Base-by-base conservation (phyloP, 1,140 invertebrate genomes). In the Halesus radiatus region DNA sequence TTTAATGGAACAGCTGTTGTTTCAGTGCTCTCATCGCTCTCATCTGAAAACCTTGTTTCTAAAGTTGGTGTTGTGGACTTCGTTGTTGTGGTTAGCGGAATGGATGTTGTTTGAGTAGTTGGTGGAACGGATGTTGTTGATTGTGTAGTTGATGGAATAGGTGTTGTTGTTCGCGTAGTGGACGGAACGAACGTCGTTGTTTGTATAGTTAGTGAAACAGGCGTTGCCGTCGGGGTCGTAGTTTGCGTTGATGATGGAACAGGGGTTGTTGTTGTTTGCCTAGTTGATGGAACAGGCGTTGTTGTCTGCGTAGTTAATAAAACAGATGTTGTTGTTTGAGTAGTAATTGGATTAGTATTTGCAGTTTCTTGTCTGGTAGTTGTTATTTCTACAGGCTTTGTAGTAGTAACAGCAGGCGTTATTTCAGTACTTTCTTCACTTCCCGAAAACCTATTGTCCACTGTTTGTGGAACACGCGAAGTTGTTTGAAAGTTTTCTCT, bases 181-280 rank as follows among this genome's bases (percentile, higher is more conserved):
- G 37, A 50, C 26, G 60, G 32, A 7, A 77, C 75, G n/a, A 52
- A 20, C 2, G 68, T 62, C 5, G 82, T 16, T 23, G 74, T 68
- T 16, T 29, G 26, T 5, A 5, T 29, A 29, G 26, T 29, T 29
- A 29, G 26, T 5, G 26, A 29, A 29, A 32, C 22, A 29, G 76
- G 86, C 16, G 84, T 79, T 0, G 86, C 85, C 5, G 85, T 78
- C 16, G 22, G 8, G 2, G 26, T 29, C 5, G 26, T 29, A 3
- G 26, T 29, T 29, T 5, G 26, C 26, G 26, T 29, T 3, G 26
- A 3, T 29, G 5, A 5, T 29, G 26, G 26, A 29, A 29, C 26
- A 3, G 26, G 26, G 2, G 26, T 18, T 56, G 53, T 56, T 18
- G 53, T 18, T n/a, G 3, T n/a, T n/a, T n/a, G 16, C 53, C 3